phyloP scores from a whole-genome alignment of 2,113 vertebrate genomes.

The Amphiprion ocellaris region DNA sequence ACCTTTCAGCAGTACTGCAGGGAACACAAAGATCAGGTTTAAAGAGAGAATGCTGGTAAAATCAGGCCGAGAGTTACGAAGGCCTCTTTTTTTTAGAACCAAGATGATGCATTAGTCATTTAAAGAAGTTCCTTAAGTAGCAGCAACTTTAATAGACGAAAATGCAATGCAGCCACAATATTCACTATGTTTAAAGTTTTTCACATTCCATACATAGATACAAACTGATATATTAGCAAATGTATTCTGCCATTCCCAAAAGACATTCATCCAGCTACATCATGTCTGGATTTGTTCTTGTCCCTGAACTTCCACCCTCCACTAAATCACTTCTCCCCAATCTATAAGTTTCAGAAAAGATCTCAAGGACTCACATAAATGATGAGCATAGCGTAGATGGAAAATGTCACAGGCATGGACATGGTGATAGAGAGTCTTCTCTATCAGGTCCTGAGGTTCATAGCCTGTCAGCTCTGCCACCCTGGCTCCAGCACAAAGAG shows the following conservation, averaged over 20 bases:
- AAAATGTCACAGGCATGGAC: conserved; percentile 94
- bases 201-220: too few species aligned
- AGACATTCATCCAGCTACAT: too few species aligned
- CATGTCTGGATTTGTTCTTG: too few species aligned
- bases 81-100: too few species aligned
- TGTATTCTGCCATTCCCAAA: too few species aligned
- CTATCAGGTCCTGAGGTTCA: conserved; percentile 95
- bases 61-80: background rate
- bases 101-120: too few species aligned
- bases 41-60: conserved; percentile 1
- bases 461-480: conserved; percentile 95
- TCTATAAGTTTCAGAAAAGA: background rate
- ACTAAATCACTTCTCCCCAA: background rate
- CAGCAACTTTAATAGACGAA: too few species aligned
- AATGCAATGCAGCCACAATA: too few species aligned
- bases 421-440: conserved; percentile 96
- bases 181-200: too few species aligned
- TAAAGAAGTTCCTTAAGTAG: too few species aligned
- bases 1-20: conserved; percentile 93
- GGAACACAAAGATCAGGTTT: conserved; percentile 15
- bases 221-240: too few species aligned
- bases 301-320: too few species aligned
- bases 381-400: conserved; percentile 92
- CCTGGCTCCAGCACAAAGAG: conserved; percentile 78
- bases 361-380: conserved; percentile 87